A percentile compares a stretch with the other conserved stretches of the same genome.
Conservation (phyloP, 92 coral and sea anemone species). For the Paragorgia papillata region DNA sequence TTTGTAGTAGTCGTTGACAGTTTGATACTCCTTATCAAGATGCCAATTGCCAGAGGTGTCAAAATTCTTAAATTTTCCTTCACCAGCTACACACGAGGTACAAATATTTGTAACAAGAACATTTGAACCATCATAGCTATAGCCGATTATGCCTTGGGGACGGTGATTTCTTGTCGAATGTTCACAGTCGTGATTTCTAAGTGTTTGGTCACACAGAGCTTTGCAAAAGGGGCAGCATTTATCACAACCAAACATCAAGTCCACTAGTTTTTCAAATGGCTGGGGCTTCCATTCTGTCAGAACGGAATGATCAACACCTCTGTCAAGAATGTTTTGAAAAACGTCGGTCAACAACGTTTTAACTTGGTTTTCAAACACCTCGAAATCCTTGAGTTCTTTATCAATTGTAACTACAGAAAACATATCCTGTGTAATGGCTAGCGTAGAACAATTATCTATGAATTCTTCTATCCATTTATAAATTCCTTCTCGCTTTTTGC, state of each 20-base stretch:
- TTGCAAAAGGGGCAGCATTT: slow-evolving; percentile 16
- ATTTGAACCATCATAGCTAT: background rate
- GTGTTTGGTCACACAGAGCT: slow-evolving; percentile 17
- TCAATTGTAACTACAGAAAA: slow-evolving; percentile 24
- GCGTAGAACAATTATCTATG: slow-evolving; percentile 4
- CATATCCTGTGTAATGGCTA: slow-evolving; percentile 12
- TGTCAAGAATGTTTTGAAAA: background rate
- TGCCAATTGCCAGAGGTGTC: slow-evolving; percentile 9
- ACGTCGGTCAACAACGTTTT: background rate
- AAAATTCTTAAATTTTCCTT: background rate
- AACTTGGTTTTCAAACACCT: slow-evolving; percentile 13
- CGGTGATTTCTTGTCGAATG: slow-evolving; percentile 26
- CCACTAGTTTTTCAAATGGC: background rate
- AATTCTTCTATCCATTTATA: slow-evolving; percentile 7
- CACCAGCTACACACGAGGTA: background rate
- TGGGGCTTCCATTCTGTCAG: background rate
- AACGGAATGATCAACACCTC: background rate
- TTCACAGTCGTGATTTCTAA: background rate
- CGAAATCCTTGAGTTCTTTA: slow-evolving; percentile 12
- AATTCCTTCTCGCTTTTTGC: background rate
- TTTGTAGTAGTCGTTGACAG: slow-evolving; percentile 30
- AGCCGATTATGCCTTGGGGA: slow-evolving; percentile 12
- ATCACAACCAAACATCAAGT: slow-evolving; percentile 17
- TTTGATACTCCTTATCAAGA: slow-evolving; percentile 21
- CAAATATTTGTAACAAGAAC: background rate